These are phyloP conservation scores for Standfussiana lucernea DNA, from an alignment of 2,888 invertebrate species.

Conservation along the genomic window DNA sequence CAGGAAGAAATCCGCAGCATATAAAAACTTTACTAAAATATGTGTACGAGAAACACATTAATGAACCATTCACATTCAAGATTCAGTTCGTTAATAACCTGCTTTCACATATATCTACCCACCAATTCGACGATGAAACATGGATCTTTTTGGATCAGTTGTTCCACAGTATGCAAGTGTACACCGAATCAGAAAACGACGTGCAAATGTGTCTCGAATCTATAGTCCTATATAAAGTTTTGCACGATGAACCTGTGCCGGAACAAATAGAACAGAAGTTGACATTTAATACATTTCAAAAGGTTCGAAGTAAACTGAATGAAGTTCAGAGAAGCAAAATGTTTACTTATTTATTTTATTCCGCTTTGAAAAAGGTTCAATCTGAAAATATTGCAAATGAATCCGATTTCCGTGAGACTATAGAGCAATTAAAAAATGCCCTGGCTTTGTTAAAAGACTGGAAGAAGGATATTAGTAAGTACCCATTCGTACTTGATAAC, in stretches of 20 bases:
- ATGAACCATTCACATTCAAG: conserved; percentile 79
- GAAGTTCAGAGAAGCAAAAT: conserved; percentile 74
- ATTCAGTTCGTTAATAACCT: conserved; percentile 77
- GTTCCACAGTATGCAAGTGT: conserved; percentile 83
- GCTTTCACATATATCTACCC: conserved; percentile 70
- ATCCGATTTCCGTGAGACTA: conserved; percentile 67
- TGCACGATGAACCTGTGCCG: conserved; percentile 75
- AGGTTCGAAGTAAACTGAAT: conserved; percentile 70
- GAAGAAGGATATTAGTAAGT: conserved; percentile 75
- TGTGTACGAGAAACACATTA: conserved; percentile 80
- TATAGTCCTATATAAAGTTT: conserved; percentile 78
- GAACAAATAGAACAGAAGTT: conserved; percentile 80
- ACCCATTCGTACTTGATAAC: conserved; percentile 70
- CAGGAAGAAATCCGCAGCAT: conserved; percentile 72
- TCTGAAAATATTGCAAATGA: conserved; percentile 63
- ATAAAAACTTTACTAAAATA: conserved; percentile 76
- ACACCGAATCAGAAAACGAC: conserved; percentile 72
- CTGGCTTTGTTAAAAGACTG: conserved; percentile 76
- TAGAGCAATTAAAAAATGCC: conserved; percentile 64
- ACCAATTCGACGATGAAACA: conserved; percentile 72
- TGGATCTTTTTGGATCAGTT: conserved; percentile 81
- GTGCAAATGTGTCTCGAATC: conserved; percentile 76
- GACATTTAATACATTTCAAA: conserved; percentile 73
- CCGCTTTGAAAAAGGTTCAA: conserved; percentile 65
- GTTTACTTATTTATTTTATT: conserved; percentile 76